Base-by-base conservation (phyloP, 2,797 vertebrate genomes). In the Glossophaga mutica region DNA sequence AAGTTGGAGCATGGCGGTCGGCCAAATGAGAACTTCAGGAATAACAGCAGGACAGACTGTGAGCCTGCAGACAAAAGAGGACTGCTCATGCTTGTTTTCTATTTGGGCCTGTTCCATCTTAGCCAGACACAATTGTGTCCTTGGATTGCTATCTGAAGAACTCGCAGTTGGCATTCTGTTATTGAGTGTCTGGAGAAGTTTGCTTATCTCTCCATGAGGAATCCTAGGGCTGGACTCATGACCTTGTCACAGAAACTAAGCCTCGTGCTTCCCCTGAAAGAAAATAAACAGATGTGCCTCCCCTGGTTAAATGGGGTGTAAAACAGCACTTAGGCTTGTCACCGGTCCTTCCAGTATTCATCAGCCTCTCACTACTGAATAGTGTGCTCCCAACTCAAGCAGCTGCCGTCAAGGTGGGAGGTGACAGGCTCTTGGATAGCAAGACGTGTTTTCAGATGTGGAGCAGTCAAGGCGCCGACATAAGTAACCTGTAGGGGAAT, bases 161-260 rank as follows among this genome's bases (percentile, higher is more conserved):
- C 92, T 94, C 74, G 0, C 74, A 88, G 94, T 92, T 90, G 79
- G 93, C 82, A 42, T 90, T 89, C 83, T 95, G 90, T 87, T 95
- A 87, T 9, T 39, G 46, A 92, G 57, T 95, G 59, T 97, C 82
- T 89, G 83, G n/a, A 94, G 78, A 95, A 97, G 92, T 97, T 89
- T 87, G 67, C 71, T 95, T 89, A 83, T 92, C 71, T 85, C 74
- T 96, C 76, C 83, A 73, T 50, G 94, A 94, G 90, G 92, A 88
- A 94, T 94, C 78, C 87, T 82, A 55, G 21, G 84, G 67, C 88
- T 93, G 86, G 85, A 91, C 92, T 87, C 67, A 48, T 95, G 94
- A 97, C 96, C 94, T 98, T 97, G 94, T 97, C 95, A 90, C 70
- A 87, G 96, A 97, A 93, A 95, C 84, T 74, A 90, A 96, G 32